Percentiles rank a stretch among this genome's conserved stretches.
Evolutionary conservation across 37 sponge, comb jelly and placozoan species (phyloP).

Genomic region (Tethya wilhelma): DNA sequence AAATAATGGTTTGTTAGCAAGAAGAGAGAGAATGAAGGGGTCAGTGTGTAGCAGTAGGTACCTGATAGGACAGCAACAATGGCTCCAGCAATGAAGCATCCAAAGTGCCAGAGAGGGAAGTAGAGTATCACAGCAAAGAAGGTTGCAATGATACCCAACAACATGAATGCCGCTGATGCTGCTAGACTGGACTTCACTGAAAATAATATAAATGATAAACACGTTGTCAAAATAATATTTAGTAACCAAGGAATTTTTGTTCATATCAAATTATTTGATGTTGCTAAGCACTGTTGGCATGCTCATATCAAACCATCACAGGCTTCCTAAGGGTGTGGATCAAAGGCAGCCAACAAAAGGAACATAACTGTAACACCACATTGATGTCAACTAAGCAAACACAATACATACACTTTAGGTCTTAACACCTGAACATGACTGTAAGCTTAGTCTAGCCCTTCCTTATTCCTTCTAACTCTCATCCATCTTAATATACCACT

Average conservation of each 20-base stretch:
- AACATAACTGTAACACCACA: too few relatives aligned
- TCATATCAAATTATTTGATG: not conserved
- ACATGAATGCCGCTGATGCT: constrained; percentile 48
- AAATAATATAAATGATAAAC: not conserved
- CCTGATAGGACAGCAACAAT: constrained; percentile 38
- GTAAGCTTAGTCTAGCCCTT: too few relatives aligned
- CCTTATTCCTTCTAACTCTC: too few relatives aligned
- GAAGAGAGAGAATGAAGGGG: not conserved
- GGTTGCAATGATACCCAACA: constrained; percentile 64
- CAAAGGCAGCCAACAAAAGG: too few relatives aligned
- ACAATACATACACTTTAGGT: too few relatives aligned
- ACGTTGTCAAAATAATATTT: not conserved
- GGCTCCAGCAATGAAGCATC: constrained; percentile 41
- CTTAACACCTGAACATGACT: too few relatives aligned
- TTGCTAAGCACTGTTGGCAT: too few relatives aligned
- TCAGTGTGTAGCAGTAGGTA: not conserved
- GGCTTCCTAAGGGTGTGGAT: too few relatives aligned
- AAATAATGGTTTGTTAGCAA: not conserved
- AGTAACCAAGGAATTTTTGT: not conserved
- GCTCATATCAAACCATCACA: too few relatives aligned
- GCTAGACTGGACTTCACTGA: constrained; percentile 60
- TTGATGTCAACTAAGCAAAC: too few relatives aligned
- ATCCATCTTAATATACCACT: too few relatives aligned
- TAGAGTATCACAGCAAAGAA: constrained; percentile 38
- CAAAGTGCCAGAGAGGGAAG: constrained; percentile 59